phyloP scores from a whole-genome alignment of 2,888 invertebrate genomes.

The Blastobasis adustella region DNA sequence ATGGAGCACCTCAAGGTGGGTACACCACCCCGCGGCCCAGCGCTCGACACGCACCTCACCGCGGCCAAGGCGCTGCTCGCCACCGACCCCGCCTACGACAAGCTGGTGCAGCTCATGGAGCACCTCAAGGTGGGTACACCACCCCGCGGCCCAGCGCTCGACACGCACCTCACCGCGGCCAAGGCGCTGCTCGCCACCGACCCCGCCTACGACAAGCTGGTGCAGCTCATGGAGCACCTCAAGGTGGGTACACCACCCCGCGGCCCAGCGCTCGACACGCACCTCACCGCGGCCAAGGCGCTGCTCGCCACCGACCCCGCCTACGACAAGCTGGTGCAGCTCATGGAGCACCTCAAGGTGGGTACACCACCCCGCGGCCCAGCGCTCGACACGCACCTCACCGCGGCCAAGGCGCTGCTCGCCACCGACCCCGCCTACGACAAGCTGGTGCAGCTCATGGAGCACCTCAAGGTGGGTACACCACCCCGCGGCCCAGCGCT shows the following conservation, averaged over 20 bases:
- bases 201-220: constrained; percentile 90
- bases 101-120: constrained; percentile 93
- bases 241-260: too few species aligned
- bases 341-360: constrained; percentile 94
- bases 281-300: constrained; percentile 81
- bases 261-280: constrained; percentile 92
- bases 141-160: too few species aligned
- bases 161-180: constrained; percentile 88
- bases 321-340: constrained; percentile 92
- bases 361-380: too few species aligned
- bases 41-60: constrained; percentile 90
- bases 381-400: constrained; percentile 91
- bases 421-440: constrained; percentile 85
- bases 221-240: constrained; percentile 94
- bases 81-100: constrained; percentile 85
- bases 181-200: constrained; percentile 60
- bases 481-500: too few species aligned
- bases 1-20: constrained; percentile 91
- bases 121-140: constrained; percentile 86
- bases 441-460: constrained; percentile 92
- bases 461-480: constrained; percentile 91
- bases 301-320: constrained; percentile 75
- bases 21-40: too few species aligned
- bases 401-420: constrained; percentile 74
- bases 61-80: constrained; percentile 71